phyloP scores from a whole-genome alignment of 2,113 vertebrate species.

The Silurus asotus region DNA sequence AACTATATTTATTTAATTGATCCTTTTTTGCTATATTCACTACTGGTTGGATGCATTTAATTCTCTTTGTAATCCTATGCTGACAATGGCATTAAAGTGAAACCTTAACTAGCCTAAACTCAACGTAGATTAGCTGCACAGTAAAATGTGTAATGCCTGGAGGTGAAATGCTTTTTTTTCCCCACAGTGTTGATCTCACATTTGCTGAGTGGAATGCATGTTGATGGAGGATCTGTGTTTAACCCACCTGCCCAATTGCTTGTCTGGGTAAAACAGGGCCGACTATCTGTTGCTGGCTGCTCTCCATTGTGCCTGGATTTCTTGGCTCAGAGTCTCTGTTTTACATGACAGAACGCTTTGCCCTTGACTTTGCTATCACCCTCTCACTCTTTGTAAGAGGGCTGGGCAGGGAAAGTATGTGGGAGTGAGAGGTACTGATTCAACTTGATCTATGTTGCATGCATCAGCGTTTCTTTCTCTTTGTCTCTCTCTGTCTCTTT shows the following conservation, averaged over 20 bases:
- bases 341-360: slow-evolving; percentile 44
- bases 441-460: slow-evolving; percentile 15
- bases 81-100: too few relatives aligned
- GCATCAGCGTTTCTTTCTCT: slow-evolving; percentile 9
- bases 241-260: slow-evolving; percentile 40
- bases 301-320: slow-evolving; percentile 24
- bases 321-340: slow-evolving; percentile 32
- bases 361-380: slow-evolving; percentile 43
- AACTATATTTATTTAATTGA: too few relatives aligned
- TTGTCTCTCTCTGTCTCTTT: slow-evolving; percentile 16
- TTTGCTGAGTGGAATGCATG: slow-evolving; percentile 11
- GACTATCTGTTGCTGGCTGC: slow-evolving; percentile 30
- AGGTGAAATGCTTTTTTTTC: slow-evolving; percentile 20
- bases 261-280: slow-evolving; percentile 16
- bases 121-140: neutral
- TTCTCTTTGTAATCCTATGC: too few relatives aligned
- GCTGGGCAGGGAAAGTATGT: slow-evolving; percentile 40
- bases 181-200: neutral
- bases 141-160: neutral
- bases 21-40: too few relatives aligned
- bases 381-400: slow-evolving; percentile 40
- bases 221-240: slow-evolving; percentile 27
- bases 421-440: slow-evolving; percentile 35
- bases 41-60: too few relatives aligned
- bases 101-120: too few relatives aligned